Evolutionary conservation across 2,797 vertebrate species (phyloP), one percentile per base, ranked within the genome.

Genomic region (Pangasius krempfi): DNA sequence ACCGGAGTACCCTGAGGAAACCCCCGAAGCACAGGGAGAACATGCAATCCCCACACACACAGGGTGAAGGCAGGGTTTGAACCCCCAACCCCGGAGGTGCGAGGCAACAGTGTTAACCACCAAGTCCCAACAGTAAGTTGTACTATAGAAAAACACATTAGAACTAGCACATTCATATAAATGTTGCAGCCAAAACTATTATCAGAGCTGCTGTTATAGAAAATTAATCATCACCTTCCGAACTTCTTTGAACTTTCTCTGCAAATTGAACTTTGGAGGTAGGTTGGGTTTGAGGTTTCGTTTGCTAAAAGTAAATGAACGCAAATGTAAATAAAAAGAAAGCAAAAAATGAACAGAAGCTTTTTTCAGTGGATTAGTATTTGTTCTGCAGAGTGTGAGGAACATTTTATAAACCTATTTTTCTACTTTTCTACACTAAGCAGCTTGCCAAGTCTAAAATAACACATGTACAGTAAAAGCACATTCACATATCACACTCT

Each of bases 391-490:
- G 8, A 27, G 40, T 62, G 47, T 12, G n/a, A 50, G 56, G 40
- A 20, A 18, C 64, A 70, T 52, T 68, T 68, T 58, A 60, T 40
- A 73, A 50, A 47, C 37, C 89, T 91, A 64, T 44, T 40, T 33
- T 25, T 75, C 84, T 58, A 58, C 54, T 13, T 73, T 60, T 33
- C 79, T 16, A 73, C 58, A 44, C 56, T 25, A 52, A 25, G 40
- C 25, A 44, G 33, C 79, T 4, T 60, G 66, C 66, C 79, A 44
- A 81, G 9, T 75, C 25, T 56, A 58, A 88, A 56, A 75, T 83
- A 88, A 50, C 66, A 73, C 40, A 75, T 75, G n/a, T 64, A 62
- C 80, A 75, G 37, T 73, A 50, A 52, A 60, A 75, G 12, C 52
- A 82, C 30, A 30, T 54, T n/a, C 80, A n/a, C 56, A 44, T 44